phyloP scores from a whole-genome alignment of 2,888 invertebrate species.

The Tuberolachnus salignus region DNA sequence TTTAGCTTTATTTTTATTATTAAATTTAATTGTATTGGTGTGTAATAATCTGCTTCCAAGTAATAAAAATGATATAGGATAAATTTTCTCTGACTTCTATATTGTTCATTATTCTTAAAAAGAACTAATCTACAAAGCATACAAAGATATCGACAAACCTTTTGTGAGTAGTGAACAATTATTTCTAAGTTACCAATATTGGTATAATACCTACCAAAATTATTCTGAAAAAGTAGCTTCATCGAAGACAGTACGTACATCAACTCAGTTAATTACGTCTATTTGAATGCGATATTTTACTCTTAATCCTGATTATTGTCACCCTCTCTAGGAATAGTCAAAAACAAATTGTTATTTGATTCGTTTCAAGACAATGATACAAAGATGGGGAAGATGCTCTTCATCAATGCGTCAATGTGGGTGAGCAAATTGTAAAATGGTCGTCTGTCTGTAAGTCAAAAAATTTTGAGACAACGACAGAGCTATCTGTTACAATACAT shows the following conservation, averaged over 20 bases:
- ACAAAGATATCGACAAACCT: conserved; percentile 40
- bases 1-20: background rate
- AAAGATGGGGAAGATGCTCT: conserved; percentile 54
- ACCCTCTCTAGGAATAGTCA: conserved; percentile 56
- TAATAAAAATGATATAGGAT: conserved; percentile 16
- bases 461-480: conserved; percentile 55
- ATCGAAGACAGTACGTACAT: conserved; percentile 54
- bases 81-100: conserved; percentile 35
- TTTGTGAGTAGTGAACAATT: conserved; percentile 46
- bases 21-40: no score
- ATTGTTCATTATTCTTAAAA: conserved; percentile 25
- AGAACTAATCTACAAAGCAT: conserved; percentile 41
- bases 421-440: conserved; percentile 53
- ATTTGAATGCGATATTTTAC: conserved; percentile 56
- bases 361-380: conserved; percentile 55
- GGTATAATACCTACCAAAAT: conserved; percentile 26
- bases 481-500: conserved; percentile 53
- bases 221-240: conserved; percentile 44
- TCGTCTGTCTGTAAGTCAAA: conserved; percentile 56
- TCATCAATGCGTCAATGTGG: conserved; percentile 55
- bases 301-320: conserved; percentile 56
- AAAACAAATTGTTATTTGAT: conserved; percentile 54
- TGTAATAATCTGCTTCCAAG: conserved; percentile 15
- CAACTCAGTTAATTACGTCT: conserved; percentile 55
- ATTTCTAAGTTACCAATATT: conserved; percentile 25